Conservation (phyloP, 2,888 invertebrate genomes). For the Volucella zonaria region DNA sequence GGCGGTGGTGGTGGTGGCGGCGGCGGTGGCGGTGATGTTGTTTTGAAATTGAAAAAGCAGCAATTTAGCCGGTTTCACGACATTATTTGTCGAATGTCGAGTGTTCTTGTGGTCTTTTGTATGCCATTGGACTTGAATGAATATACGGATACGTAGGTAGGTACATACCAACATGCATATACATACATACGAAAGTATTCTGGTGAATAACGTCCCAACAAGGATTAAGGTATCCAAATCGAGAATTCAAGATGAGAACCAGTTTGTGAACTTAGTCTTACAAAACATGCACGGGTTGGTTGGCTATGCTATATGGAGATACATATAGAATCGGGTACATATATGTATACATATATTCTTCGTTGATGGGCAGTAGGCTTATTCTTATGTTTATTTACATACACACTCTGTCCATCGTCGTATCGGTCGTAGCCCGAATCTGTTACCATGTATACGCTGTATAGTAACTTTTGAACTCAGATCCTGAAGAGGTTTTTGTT, state of each 20-base stretch:
- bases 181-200: conserved; percentile 19
- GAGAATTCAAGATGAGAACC: conserved; percentile 68
- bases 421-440: background rate
- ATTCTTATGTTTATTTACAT: conserved; percentile 41
- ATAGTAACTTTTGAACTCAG: no score
- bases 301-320: conserved; percentile 36
- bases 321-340: conserved; percentile 22
- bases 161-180: background rate
- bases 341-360: background rate
- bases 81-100: conserved; percentile 72
- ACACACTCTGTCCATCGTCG: conserved; percentile 7
- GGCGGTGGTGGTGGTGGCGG: background rate
- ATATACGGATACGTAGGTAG: conserved; percentile 13
- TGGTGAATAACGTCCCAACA: conserved; percentile 49
- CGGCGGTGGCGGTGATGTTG: conserved; percentile 8
- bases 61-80: conserved; percentile 72
- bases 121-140: conserved; percentile 55
- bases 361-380: conserved; percentile 52
- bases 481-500: no score
- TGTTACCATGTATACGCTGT: no score
- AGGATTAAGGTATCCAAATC: conserved; percentile 70
- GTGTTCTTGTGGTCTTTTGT: conserved; percentile 71
- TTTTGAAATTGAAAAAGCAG: conserved; percentile 38
- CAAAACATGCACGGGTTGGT: conserved; percentile 56
- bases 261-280: conserved; percentile 52